A percentile compares a stretch with the other conserved stretches of the same genome.
These are phyloP conservation scores for Scartelaos histophorus DNA, from an alignment of 2,113 vertebrate species.

Conservation along the genomic window DNA sequence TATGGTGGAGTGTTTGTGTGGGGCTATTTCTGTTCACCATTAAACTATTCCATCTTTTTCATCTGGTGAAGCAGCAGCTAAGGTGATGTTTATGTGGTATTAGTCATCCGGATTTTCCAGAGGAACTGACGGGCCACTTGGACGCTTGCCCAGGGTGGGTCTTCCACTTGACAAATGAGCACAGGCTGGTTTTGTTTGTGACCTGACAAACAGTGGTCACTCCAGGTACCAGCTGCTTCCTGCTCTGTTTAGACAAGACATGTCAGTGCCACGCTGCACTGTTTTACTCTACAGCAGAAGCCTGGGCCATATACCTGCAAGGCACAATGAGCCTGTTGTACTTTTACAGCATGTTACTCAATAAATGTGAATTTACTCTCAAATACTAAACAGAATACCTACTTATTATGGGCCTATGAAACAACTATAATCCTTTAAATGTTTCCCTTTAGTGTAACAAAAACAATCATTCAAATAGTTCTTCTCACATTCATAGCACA, in stretches of 20 bases:
- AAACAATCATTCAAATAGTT: too few relatives aligned
- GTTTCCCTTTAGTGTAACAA: too few relatives aligned
- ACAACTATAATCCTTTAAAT: neutral
- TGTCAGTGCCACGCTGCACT: neutral
- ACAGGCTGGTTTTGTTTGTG: slow-evolving; percentile 50
- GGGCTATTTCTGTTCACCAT: neutral
- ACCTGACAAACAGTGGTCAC: slow-evolving; percentile 23
- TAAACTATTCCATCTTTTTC: slow-evolving; percentile 16
- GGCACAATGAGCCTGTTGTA: neutral
- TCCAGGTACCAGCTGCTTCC: neutral
- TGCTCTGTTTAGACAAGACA: neutral
- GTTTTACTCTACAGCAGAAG: neutral
- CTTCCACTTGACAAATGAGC: slow-evolving; percentile 41
- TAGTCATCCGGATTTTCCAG: slow-evolving; percentile 45
- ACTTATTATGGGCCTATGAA: neutral
- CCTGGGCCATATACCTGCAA: neutral
- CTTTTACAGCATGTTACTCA: neutral
- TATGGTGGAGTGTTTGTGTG: neutral
- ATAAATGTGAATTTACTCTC: neutral
- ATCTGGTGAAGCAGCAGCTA: neutral
- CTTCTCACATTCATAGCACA: too few relatives aligned
- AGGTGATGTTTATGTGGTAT: slow-evolving; percentile 28
- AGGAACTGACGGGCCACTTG: slow-evolving; percentile 45
- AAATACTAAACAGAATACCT: too few relatives aligned
- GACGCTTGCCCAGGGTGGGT: slow-evolving; percentile 57